Evolutionary conservation across 2,113 vertebrate species (phyloP).

Genomic region (Caracal caracal): DNA sequence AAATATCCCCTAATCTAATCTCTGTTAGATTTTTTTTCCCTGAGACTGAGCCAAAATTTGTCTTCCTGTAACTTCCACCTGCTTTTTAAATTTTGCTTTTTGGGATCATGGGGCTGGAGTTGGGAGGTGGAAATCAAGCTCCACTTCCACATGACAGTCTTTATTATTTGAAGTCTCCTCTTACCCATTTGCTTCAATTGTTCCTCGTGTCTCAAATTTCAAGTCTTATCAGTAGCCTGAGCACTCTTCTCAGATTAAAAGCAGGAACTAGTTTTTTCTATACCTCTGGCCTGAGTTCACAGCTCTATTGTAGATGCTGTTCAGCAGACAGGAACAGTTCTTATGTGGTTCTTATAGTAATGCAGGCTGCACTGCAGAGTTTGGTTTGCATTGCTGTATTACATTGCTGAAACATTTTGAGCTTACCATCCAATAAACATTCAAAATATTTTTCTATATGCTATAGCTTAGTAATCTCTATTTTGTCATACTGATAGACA

Average conservation of each 20-base stretch:
- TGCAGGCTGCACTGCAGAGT: not conserved
- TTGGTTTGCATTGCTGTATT: not conserved
- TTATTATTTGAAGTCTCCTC: not conserved
- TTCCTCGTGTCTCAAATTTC: not conserved
- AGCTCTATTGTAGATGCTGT: not conserved
- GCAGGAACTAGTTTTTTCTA: not conserved
- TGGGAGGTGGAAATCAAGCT: not conserved
- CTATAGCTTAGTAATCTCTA: not conserved
- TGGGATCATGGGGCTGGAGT: not conserved
- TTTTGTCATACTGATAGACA: not conserved
- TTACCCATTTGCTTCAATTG: not conserved
- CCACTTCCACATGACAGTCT: not conserved
- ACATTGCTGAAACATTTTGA: not conserved
- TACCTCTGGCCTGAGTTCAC: not conserved
- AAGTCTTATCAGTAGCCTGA: not conserved
- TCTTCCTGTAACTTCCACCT: not conserved
- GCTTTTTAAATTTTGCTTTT: constrained; percentile 29
- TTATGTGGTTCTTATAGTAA: not conserved
- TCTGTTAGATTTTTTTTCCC: not conserved
- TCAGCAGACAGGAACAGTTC: not conserved
- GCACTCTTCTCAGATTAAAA: not conserved
- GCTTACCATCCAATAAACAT: not conserved
- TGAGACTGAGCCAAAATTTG: not conserved
- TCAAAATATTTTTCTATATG: not conserved
- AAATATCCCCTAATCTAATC: not conserved